Conservation (phyloP, 2,888 invertebrate genomes). For the Norana najaformis region DNA sequence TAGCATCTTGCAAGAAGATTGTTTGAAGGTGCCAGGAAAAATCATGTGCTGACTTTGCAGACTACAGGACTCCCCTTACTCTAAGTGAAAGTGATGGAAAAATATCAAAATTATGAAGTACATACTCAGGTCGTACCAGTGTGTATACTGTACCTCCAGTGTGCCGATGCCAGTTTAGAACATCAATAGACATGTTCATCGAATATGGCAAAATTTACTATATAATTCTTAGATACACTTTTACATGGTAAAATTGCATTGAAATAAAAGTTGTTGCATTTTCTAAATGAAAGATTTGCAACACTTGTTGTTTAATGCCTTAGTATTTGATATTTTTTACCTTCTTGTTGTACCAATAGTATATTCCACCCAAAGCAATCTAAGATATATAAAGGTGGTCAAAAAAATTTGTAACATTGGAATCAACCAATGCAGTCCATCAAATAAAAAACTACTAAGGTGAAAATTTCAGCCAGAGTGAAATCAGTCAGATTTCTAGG, state of each 20-base stretch:
- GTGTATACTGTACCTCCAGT: too few species aligned
- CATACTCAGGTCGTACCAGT: not conserved
- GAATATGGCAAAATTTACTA: too few species aligned
- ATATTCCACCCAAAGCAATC: not conserved
- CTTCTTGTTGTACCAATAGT: not conserved
- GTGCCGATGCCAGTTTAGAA: too few species aligned
- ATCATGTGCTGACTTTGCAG: not conserved
- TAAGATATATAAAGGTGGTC: too few species aligned
- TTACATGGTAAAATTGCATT: not conserved
- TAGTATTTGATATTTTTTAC: not conserved
- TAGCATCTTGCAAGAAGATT: not conserved
- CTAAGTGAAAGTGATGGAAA: not conserved
- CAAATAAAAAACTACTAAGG: too few species aligned
- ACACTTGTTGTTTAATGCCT: slow-evolving; percentile 2
- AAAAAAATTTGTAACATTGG: too few species aligned
- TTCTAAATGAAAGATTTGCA: not conserved
- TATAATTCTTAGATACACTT: too few species aligned
- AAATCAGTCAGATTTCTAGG: too few species aligned
- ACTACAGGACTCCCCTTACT: not conserved
- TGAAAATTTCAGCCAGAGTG: not conserved
- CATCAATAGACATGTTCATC: too few species aligned
- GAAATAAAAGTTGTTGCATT: not conserved
- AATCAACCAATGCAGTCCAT: too few species aligned
- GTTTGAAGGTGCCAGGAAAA: not conserved
- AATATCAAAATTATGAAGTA: too few species aligned